Evolutionary conservation across 2,888 invertebrate genomes (phyloP).

Genomic region (Chironomus riparius): DNA sequence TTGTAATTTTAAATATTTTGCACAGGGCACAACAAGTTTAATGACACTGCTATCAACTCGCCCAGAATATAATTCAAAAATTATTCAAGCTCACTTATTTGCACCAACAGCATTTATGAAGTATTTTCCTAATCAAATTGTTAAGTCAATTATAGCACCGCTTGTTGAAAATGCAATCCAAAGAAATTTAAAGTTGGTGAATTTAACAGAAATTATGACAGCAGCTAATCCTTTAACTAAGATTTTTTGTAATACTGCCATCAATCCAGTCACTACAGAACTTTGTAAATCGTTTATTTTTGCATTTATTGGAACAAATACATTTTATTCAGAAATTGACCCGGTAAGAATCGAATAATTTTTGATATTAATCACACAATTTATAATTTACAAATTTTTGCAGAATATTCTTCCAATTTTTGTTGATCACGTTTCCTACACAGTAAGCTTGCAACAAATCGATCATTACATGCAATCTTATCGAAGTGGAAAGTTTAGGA

Average conservation of each 20-base stretch:
- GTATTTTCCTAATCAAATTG: not conserved
- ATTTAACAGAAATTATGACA: not conserved
- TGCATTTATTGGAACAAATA: not conserved
- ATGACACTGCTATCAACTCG: conserved; percentile 55
- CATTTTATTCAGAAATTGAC: not conserved
- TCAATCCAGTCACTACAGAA: not conserved
- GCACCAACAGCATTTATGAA: not conserved
- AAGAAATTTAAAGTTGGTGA: not conserved
- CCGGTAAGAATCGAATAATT: too few relatives aligned
- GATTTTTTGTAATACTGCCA: not conserved
- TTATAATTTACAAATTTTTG: too few relatives aligned
- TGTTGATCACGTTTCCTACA: not conserved
- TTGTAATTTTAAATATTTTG: too few relatives aligned
- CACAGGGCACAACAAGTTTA: conserved; percentile 58
- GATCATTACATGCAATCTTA: not conserved
- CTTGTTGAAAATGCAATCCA: not conserved
- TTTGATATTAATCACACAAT: too few relatives aligned
- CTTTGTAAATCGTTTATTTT: not conserved
- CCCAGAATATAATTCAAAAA: conserved; percentile 47
- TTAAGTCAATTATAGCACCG: not conserved
- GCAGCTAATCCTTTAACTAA: not conserved
- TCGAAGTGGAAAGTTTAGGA: not conserved
- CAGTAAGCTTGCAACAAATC: not conserved
- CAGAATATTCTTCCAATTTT: not conserved
- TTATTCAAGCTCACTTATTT: conserved; percentile 14